Evolutionary conservation across 2,888 invertebrate species (phyloP).

Genomic region (Drosophila colorata): DNA sequence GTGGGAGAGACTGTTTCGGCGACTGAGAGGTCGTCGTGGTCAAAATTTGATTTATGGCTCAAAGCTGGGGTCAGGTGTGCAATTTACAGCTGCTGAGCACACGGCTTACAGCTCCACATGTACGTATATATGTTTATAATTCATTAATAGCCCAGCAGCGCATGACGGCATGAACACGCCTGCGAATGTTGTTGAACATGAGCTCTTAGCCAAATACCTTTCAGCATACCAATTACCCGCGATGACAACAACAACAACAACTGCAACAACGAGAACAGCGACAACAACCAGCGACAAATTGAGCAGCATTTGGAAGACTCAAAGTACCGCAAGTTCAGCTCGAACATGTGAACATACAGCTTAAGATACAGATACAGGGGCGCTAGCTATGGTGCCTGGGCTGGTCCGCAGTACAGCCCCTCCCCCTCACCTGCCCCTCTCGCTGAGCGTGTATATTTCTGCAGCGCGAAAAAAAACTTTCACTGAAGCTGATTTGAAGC

Average conservation of each 20-base stretch:
- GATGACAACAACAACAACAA: conserved; percentile 30
- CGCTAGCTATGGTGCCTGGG: not conserved
- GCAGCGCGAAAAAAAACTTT: conserved; percentile 60
- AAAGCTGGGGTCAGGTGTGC: conserved; percentile 49
- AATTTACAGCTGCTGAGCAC: conserved; percentile 34
- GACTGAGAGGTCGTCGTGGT: conserved; percentile 20
- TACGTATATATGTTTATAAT: conserved; percentile 37
- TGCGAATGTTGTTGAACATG: conserved; percentile 42
- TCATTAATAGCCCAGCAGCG: conserved; percentile 57
- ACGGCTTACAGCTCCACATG: conserved; percentile 13
- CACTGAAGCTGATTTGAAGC: conserved; percentile 70
- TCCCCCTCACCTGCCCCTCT: too few relatives aligned
- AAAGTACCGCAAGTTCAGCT: conserved; percentile 47
- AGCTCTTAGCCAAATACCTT: conserved; percentile 54
- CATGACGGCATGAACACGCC: conserved; percentile 36
- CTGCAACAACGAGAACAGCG: conserved; percentile 26
- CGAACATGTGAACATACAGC: conserved; percentile 30
- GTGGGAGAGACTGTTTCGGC: not conserved
- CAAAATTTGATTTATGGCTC: conserved; percentile 61
- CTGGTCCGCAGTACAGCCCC: conserved; percentile 2
- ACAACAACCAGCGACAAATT: conserved; percentile 42
- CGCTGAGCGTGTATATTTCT: conserved; percentile 3
- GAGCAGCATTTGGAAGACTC: conserved; percentile 36
- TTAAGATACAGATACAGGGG: conserved; percentile 13
- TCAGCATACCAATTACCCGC: conserved; percentile 63